Percentiles rank a stretch among this genome's conserved stretches.
These are phyloP conservation scores for Sarcoramphus papa DNA, from an alignment of 2,797 vertebrate genomes.

Conservation along the genomic window DNA sequence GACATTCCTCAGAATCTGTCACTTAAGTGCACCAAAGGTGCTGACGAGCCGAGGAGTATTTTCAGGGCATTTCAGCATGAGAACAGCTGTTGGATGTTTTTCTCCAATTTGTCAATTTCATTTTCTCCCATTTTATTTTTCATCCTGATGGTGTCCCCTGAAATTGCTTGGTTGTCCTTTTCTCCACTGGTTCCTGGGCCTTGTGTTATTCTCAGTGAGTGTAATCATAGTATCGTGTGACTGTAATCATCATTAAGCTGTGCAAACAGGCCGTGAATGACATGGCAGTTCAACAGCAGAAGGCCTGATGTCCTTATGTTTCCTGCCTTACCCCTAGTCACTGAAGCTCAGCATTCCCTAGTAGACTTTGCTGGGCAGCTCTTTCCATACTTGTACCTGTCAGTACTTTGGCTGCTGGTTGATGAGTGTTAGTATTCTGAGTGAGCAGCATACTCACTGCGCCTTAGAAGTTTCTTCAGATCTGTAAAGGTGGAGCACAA, in stretches of 20 bases:
- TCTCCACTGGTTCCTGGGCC: not conserved
- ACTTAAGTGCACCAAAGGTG: too few relatives aligned
- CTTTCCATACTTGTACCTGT: not conserved
- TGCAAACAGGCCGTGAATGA: not conserved
- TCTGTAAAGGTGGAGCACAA: not conserved
- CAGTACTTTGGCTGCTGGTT: not conserved
- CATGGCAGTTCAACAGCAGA: not conserved
- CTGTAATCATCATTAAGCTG: not conserved
- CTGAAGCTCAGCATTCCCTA: not conserved
- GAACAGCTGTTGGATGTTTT: not conserved
- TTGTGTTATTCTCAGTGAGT: not conserved
- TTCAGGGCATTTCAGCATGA: not conserved
- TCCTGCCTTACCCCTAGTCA: not conserved
- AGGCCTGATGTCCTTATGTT: not conserved
- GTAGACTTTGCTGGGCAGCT: not conserved
- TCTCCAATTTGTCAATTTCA: not conserved
- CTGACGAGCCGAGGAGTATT: not conserved
- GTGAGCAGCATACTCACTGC: not conserved
- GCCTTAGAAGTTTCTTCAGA: not conserved
- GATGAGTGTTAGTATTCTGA: not conserved
- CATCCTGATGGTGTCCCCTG: not conserved
- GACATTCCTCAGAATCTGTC: not conserved
- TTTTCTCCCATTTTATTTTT: not conserved
- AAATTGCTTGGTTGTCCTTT: not conserved
- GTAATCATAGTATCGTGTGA: not conserved